phyloP scores from a whole-genome alignment of 2,797 vertebrate genomes.

The Leuciscus waleckii region DNA sequence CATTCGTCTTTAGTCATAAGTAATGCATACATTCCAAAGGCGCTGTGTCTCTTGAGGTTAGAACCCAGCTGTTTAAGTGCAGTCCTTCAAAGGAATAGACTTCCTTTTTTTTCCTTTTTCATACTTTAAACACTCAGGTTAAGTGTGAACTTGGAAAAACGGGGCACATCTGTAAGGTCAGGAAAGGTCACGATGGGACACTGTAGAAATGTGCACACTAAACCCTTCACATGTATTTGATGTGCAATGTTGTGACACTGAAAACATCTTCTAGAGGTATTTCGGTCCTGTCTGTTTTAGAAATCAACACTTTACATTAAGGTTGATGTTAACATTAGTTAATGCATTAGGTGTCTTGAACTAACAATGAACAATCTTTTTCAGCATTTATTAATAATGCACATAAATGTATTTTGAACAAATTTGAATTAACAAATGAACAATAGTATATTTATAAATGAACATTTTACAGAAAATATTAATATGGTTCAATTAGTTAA shows the following conservation, averaged over 20 bases:
- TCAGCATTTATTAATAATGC: neutral
- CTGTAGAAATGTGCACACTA: constrained; percentile 18
- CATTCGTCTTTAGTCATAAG: constrained; percentile 56
- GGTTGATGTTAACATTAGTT: neutral
- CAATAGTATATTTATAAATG: neutral
- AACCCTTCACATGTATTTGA: neutral
- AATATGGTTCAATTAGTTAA: neutral
- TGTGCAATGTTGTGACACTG: neutral
- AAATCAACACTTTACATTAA: neutral
- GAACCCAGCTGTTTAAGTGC: constrained; percentile 55
- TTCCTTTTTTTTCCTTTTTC: constrained; percentile 39
- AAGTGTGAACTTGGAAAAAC: constrained; percentile 54
- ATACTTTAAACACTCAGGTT: constrained; percentile 51
- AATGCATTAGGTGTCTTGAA: neutral
- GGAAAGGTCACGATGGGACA: constrained; percentile 54
- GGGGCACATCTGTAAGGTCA: constrained; percentile 55
- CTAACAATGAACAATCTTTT: neutral
- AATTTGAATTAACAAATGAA: neutral
- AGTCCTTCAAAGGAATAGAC: constrained; percentile 53
- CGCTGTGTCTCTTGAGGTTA: constrained; percentile 48
- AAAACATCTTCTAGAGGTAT: neutral
- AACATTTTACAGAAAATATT: neutral
- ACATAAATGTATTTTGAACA: neutral
- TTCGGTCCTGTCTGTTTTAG: neutral
- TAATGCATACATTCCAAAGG: constrained; percentile 54